Evolutionary conservation across 2,797 vertebrate genomes (phyloP).

Genomic region (Bradypodion pumilum): DNA sequence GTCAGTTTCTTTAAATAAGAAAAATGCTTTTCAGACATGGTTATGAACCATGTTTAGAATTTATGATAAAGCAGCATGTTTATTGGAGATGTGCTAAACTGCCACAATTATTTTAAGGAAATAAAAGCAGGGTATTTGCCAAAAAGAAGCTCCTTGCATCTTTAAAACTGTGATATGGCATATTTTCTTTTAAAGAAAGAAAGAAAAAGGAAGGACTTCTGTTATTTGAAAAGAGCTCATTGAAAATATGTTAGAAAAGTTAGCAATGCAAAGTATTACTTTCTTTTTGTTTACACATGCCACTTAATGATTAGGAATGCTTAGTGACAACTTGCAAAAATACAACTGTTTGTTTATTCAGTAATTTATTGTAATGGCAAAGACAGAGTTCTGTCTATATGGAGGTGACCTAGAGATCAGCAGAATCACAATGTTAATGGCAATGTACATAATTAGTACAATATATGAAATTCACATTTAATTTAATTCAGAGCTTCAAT

Average conservation of each 20-base stretch:
- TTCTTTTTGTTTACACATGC: slow-evolving; percentile 40
- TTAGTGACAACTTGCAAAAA: slow-evolving; percentile 23
- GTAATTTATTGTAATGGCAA: slow-evolving; percentile 40
- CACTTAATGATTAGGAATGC: slow-evolving; percentile 46
- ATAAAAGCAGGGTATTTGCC: slow-evolving; percentile 63
- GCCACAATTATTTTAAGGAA: slow-evolving; percentile 69
- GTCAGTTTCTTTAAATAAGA: slow-evolving; percentile 73
- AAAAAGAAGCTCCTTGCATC: slow-evolving; percentile 59
- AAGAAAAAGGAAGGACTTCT: slow-evolving; percentile 49
- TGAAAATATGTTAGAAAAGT: slow-evolving; percentile 54
- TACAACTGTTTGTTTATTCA: slow-evolving; percentile 34
- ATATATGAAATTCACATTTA: neutral
- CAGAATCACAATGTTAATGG: neutral
- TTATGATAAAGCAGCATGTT: slow-evolving; percentile 67
- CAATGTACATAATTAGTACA: neutral
- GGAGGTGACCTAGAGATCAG: neutral
- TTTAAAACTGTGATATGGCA: slow-evolving; percentile 57
- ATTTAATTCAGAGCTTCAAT: slow-evolving; percentile 19
- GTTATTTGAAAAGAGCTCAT: slow-evolving; percentile 52
- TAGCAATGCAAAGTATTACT: slow-evolving; percentile 46
- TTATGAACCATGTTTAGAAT: slow-evolving; percentile 70
- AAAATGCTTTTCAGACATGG: slow-evolving; percentile 69
- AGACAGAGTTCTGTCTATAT: slow-evolving; percentile 34
- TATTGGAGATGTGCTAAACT: slow-evolving; percentile 59
- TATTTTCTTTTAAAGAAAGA: slow-evolving; percentile 3